Evolutionary conservation across 2,888 invertebrate species (phyloP).

Genomic region (Hemaris fuciformis): DNA sequence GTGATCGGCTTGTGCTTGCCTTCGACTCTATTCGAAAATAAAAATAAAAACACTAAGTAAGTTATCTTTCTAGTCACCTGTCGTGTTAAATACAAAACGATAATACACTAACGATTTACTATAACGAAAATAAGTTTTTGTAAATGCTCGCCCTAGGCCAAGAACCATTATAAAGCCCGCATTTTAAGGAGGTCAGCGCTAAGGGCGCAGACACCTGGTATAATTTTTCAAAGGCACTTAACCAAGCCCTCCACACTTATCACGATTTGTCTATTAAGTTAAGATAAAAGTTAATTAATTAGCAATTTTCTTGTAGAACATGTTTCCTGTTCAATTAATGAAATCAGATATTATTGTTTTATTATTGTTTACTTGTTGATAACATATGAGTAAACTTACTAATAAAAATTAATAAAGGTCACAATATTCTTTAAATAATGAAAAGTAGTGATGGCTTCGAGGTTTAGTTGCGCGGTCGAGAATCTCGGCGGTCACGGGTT

Average conservation of each 20-base stretch:
- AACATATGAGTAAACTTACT: neutral
- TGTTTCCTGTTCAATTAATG: slow-evolving; percentile 1
- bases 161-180: neutral
- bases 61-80: neutral
- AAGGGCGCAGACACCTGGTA: neutral
- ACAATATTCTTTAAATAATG: too few species aligned
- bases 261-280: neutral
- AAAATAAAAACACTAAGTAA: neutral
- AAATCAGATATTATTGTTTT: neutral
- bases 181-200: neutral
- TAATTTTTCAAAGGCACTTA: neutral
- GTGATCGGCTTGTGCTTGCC: too few species aligned
- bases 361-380: neutral
- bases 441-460: too few species aligned
- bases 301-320: slow-evolving; percentile 1
- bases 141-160: neutral
- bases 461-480: too few species aligned
- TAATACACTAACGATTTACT: neutral
- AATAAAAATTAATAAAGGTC: too few species aligned
- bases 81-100: neutral
- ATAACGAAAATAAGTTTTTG: neutral
- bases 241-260: neutral
- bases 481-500: too few species aligned
- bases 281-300: slow-evolving; percentile 3
- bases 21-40: neutral